phyloP scores from a whole-genome alignment of 2,113 vertebrate genomes.

The Brachypteracias leptosomus region DNA sequence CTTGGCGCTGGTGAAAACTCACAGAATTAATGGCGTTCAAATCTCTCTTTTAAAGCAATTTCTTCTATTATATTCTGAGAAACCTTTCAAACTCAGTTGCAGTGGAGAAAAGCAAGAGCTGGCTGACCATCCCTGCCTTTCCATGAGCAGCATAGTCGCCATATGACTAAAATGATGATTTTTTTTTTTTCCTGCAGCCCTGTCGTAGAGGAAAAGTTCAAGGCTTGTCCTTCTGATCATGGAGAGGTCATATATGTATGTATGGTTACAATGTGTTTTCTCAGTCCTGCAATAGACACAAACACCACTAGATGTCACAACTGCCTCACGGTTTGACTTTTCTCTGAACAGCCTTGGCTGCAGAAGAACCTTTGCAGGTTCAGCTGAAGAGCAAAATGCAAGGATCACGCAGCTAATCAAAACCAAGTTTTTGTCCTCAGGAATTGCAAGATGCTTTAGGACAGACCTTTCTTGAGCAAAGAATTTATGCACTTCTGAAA shows the following conservation, averaged over 20 bases:
- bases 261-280: not conserved
- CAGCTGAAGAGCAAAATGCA: not conserved
- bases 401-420: not conserved
- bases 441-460: not conserved
- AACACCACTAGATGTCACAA: constrained; percentile 36
- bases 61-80: not conserved
- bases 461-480: not conserved
- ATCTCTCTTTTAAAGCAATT: not conserved
- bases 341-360: not conserved
- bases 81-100: not conserved
- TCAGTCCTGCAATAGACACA: not conserved
- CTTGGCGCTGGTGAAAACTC: not conserved
- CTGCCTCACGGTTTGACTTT: not conserved
- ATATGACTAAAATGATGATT: not conserved
- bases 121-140: not conserved
- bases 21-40: not conserved
- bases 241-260: not conserved
- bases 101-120: not conserved
- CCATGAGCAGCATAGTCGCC: not conserved
- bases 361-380: not conserved
- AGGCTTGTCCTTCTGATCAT: not conserved
- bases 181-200: not conserved
- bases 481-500: not conserved
- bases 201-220: not conserved
- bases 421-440: not conserved